These are phyloP conservation scores for Reticulitermes speratus DNA, from an alignment of 1,140 invertebrate species.

Conservation along the genomic window DNA sequence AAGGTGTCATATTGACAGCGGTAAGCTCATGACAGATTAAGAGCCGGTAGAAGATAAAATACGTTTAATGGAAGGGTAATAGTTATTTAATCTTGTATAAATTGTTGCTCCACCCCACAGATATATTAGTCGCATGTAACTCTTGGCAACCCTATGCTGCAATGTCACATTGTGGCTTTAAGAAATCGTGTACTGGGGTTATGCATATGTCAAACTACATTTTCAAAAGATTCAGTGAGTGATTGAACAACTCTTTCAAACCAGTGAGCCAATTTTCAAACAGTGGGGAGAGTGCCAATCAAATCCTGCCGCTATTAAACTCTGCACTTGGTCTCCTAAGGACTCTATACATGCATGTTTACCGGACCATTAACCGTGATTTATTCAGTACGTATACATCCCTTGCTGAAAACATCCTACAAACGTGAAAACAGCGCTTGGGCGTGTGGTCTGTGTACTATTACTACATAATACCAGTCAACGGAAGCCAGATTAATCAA, in stretches of 20 bases:
- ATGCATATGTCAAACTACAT: not conserved
- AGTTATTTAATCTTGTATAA: not conserved
- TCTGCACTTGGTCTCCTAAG: not conserved
- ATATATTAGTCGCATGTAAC: not conserved
- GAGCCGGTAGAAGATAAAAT: not conserved
- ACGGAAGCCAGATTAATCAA: too few relatives aligned
- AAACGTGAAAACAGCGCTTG: not conserved
- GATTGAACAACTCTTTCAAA: slow-evolving; percentile 9
- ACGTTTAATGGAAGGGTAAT: not conserved
- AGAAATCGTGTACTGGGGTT: not conserved
- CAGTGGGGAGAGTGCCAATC: not conserved
- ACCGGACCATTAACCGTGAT: slow-evolving; percentile 3
- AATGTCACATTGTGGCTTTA: not conserved
- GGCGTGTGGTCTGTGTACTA: too few relatives aligned
- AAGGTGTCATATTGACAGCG: not conserved
- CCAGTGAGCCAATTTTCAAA: not conserved
- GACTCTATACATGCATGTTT: slow-evolving; percentile 4
- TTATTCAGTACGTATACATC: not conserved
- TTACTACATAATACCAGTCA: too few relatives aligned
- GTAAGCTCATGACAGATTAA: not conserved
- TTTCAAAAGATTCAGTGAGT: slow-evolving; percentile 10
- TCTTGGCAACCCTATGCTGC: not conserved
- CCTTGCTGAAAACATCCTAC: not conserved
- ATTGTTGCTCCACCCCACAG: slow-evolving; percentile 6
- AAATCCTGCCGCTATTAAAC: not conserved